A percentile compares a stretch with the other conserved stretches of the same genome.
phyloP scores from a whole-genome alignment of 2,797 vertebrate genomes.

The Taenioides sp. region DNA sequence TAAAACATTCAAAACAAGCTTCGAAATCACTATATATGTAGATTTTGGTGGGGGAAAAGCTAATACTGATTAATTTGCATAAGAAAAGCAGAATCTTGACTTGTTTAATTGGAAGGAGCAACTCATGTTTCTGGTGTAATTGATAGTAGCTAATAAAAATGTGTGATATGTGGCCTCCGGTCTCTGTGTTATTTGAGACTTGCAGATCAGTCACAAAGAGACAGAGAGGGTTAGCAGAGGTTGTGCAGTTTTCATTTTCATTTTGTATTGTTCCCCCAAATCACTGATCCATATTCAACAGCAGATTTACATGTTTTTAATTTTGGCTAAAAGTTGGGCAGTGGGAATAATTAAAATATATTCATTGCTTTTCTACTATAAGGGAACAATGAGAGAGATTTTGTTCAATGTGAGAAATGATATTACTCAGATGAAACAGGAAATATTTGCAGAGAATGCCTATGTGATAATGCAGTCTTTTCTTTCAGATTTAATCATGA shows the following conservation, averaged over 20 bases:
- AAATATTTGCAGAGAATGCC: no score
- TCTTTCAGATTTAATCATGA: no score
- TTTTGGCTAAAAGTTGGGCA: background rate
- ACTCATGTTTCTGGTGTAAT: slow-evolving; percentile 37
- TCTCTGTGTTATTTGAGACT: background rate
- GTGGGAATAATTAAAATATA: background rate
- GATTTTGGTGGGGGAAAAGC: slow-evolving; percentile 60
- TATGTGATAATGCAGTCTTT: no score
- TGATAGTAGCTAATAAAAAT: slow-evolving; percentile 29
- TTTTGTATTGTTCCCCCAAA: background rate
- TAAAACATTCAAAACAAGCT: slow-evolving; percentile 59
- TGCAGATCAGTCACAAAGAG: slow-evolving; percentile 8
- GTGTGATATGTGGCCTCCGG: slow-evolving; percentile 9
- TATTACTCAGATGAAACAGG: no score
- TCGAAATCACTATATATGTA: slow-evolving; percentile 75
- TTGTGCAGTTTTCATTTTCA: slow-evolving; percentile 1
- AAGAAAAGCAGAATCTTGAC: slow-evolving; percentile 39
- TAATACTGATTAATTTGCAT: slow-evolving; percentile 60
- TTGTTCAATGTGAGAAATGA: no score
- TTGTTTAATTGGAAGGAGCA: slow-evolving; percentile 51
- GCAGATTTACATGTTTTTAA: slow-evolving; percentile 30
- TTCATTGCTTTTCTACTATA: background rate
- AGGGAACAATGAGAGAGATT: background rate
- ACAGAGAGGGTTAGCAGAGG: background rate
- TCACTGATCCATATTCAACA: slow-evolving; percentile 32